Evolutionary conservation across 2,797 vertebrate genomes (phyloP).

Genomic region (Cryptoprocta ferox): DNA sequence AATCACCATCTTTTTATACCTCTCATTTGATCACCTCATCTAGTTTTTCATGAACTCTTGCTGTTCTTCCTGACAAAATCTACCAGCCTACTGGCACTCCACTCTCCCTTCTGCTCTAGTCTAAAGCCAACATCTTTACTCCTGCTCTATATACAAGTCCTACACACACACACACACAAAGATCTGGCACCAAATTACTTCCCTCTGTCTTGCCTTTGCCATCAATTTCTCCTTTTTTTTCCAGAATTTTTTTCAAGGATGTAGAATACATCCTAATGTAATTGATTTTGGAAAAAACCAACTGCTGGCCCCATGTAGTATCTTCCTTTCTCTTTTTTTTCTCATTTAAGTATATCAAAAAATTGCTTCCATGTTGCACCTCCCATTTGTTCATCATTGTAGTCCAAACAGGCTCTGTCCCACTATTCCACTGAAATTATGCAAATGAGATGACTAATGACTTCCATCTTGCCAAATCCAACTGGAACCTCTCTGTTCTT

Average conservation of each 20-base stretch:
- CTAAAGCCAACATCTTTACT: neutral
- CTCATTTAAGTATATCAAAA: slow-evolving; percentile 20
- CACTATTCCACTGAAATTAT: neutral
- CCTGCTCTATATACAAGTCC: neutral
- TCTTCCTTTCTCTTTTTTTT: neutral
- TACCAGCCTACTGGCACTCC: neutral
- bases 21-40: neutral
- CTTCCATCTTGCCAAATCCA: neutral
- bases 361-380: neutral
- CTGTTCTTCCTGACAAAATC: neutral
- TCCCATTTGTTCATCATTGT: neutral
- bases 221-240: neutral
- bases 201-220: neutral
- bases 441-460: neutral
- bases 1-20: neutral
- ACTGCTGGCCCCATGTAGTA: too few relatives aligned
- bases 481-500: neutral
- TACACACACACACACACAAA: neutral
- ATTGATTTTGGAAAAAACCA: neutral
- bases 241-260: neutral
- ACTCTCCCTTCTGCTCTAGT: neutral
- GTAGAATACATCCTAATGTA: neutral
- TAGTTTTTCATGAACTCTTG: neutral
- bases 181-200: neutral
- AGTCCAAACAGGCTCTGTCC: neutral